A percentile compares a stretch with the other conserved stretches of the same genome.
These are phyloP conservation scores for Drosophila meridionalis DNA, from an alignment of 2,888 invertebrate species.

Conservation along the genomic window DNA sequence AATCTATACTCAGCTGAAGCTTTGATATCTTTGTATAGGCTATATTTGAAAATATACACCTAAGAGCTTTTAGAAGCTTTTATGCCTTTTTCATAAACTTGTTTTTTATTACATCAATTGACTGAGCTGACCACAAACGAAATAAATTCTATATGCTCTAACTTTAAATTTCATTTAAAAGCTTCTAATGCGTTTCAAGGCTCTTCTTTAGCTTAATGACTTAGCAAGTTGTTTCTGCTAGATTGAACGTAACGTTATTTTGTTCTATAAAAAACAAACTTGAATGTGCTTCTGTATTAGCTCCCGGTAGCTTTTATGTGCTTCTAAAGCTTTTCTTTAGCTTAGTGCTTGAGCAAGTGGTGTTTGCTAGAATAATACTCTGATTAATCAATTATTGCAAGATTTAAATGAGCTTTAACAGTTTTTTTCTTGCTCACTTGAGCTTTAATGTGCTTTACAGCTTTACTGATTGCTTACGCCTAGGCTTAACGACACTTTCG, in stretches of 20 bases:
- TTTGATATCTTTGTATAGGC: background rate
- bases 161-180: too few species aligned
- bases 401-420: background rate
- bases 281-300: too few species aligned
- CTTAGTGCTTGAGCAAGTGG: too few species aligned
- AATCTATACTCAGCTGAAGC: background rate
- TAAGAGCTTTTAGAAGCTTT: background rate
- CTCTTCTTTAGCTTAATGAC: too few species aligned
- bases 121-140: background rate
- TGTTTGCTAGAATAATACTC: too few species aligned
- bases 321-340: background rate
- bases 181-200: too few species aligned
- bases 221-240: too few species aligned
- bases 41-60: too few species aligned
- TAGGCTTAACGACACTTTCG: too few species aligned
- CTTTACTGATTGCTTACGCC: background rate
- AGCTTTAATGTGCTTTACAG: background rate
- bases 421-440: background rate
- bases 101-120: rapidly evolving
- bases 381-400: too few species aligned
- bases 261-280: too few species aligned
- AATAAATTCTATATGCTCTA: background rate
- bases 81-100: background rate
- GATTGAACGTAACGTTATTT: too few species aligned
- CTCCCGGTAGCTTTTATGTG: background rate